These are phyloP conservation scores for Vollenhovia emeryi DNA, from an alignment of 1,140 invertebrate genomes.

Conservation along the genomic window DNA sequence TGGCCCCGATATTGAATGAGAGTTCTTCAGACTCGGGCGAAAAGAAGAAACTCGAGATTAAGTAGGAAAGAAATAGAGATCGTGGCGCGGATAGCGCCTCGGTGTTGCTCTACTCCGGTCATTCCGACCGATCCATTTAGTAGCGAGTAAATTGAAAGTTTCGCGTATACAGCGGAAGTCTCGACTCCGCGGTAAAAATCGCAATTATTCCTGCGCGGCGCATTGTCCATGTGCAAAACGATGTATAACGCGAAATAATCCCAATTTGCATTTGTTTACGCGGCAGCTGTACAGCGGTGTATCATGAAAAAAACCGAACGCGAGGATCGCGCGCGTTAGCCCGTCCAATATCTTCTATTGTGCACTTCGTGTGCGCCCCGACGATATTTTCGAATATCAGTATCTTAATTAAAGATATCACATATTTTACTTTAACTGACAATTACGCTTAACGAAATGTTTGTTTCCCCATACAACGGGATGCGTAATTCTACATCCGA, in stretches of 20 bases:
- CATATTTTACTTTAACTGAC: conserved; percentile 26
- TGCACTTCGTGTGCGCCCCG: not conserved
- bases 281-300: not conserved
- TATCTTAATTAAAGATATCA: conserved; percentile 40
- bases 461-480: conserved; percentile 1
- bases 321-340: not conserved
- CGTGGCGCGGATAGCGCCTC: not conserved
- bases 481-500: not conserved
- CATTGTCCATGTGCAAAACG: not conserved
- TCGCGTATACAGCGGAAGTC: not conserved
- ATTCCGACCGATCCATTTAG: not conserved
- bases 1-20: conserved; percentile 38
- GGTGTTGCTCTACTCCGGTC: not conserved
- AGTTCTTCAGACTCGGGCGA: conserved; percentile 11
- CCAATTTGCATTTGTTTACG: conserved; percentile 33
- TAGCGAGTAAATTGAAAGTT: conserved; percentile 20
- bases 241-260: conserved; percentile 22
- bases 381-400: conserved; percentile 30
- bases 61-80: conserved; percentile 26
- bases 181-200: not conserved
- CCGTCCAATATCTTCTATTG: conserved; percentile 10
- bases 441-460: conserved; percentile 29
- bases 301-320: conserved; percentile 20
- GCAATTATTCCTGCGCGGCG: not conserved
- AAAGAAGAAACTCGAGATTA: conserved; percentile 14